Evolutionary conservation across 2,797 vertebrate genomes (phyloP), one percentile per base, ranked within the genome.

Genomic region (Vultur gryphus): DNA sequence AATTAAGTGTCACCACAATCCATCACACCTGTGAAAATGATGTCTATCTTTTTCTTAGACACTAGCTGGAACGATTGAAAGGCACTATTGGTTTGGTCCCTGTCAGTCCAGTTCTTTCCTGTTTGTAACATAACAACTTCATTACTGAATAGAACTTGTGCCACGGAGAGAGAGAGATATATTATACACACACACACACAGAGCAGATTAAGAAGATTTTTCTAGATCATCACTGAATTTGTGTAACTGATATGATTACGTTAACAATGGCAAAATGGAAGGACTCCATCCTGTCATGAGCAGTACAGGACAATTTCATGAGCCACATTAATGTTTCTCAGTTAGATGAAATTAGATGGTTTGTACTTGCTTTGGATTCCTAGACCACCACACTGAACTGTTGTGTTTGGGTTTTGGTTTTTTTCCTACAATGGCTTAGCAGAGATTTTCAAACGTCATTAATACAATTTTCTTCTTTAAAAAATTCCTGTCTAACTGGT

Each of bases 121-220:
- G 13, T 61, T 26, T 46, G 21, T 31, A 33, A 31, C 5, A 6
- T 16, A 65, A 59, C 21, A 19, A 21, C 71, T 17, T 26, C 13
- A 21, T 48, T 72, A n/a, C 9, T 37, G 43, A 75, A 31, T 13
- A 55, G 31, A 33, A 33, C 1, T 0, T 12, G 13, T 58, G 16
- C 7, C 54, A 37, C 37, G 37, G 37, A 37, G 37, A 70, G 25
- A 1, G 1, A 58, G 16, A 49, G 4, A 46, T 3, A 26, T 11
- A 12, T 29, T 21, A 37, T 29, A 46, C 1, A 28, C 2, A n/a
- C 9, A 61, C 5, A 23, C 23, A 59, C 6, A 54, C 0, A 55
- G 11, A 58, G 6, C 8, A 25, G 8, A 29, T 19, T n/a, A 49
- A 16, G 21, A 59, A 54, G 58, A 52, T 39, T 67, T 64, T 65